Base-by-base conservation (phyloP, 2,113 vertebrate genomes). In the Donacobius atricapilla region DNA sequence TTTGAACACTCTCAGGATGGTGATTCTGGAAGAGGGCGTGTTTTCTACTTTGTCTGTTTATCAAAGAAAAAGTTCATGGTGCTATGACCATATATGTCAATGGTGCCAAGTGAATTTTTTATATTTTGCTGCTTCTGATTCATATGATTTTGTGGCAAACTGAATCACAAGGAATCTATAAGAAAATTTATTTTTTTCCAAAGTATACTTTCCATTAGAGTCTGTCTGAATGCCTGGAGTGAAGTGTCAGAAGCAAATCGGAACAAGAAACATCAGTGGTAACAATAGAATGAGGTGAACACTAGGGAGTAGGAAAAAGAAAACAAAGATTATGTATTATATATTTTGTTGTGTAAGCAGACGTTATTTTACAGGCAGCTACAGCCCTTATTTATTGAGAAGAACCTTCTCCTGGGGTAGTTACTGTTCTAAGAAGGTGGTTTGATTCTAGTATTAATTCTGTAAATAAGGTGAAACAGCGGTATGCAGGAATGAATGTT, bases 401-500 rank as follows among this genome's bases (percentile, higher is more conserved):
- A 72, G 11, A 69, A 9, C 2, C 10, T 65, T 95, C 37, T 91
- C 21, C 39, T 75, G 31, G 11, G 28, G 23, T 69, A 91, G 69
- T 76, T 83, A 44, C 40, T 64, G 17, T 60, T 71, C 9, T 45
- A 80, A 88, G 37, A 42, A 73, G 27, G 21, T 50, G 8, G 7
- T 37, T 81, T 93, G 18, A 54, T 28, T 60, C 25, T 31, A 80
- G 37, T 86, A 83, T 11, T 75, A 90, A 61, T 95, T 92, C 75
- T 93, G 88, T 93, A 95, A 95, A 95, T 95, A 93, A 90, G 10
- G 57, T 91, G 54, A 66, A 92, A 66, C 6, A 53, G 8, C 13
- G 30, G 25, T 44, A 86, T 77, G 39, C 20, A 40, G 13, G 22
- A 84, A 7, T 0, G 25, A 75, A 78, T 71, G 20, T 87, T 78